These are phyloP conservation scores for Aphis gossypii DNA, from an alignment of 1,140 invertebrate species.

Conservation along the genomic window DNA sequence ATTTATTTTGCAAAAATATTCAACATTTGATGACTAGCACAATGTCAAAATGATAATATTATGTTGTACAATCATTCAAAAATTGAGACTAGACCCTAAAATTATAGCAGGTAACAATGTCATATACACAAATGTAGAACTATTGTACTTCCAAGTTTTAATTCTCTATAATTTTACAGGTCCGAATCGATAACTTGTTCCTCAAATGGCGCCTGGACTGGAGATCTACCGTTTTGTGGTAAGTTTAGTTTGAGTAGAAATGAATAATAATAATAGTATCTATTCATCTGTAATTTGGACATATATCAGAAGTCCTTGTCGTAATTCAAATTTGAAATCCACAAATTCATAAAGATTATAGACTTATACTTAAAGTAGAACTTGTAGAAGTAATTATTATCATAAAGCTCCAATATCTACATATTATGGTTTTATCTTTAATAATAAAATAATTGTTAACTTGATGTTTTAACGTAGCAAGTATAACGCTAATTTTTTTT, in stretches of 20 bases:
- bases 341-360: neutral
- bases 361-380: no score
- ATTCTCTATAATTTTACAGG: slow-evolving; percentile 63
- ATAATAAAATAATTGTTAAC: neutral
- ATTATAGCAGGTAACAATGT: neutral
- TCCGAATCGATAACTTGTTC: slow-evolving; percentile 73
- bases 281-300: neutral
- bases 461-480: neutral
- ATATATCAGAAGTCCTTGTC: neutral
- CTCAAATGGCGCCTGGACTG: slow-evolving; percentile 76
- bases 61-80: neutral
- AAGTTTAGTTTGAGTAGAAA: slow-evolving; percentile 62
- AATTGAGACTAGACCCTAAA: neutral
- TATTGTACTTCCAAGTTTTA: neutral
- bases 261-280: neutral
- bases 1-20: neutral
- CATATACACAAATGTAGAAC: neutral
- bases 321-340: neutral
- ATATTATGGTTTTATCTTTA: neutral
- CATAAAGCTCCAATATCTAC: no score
- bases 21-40: neutral
- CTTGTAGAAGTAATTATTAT: neutral
- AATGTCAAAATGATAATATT: neutral
- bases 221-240: slow-evolving; percentile 85
- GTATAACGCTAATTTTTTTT: no score